Base-by-base conservation (phyloP, 1,140 invertebrate genomes). In the Liolophura sinensis region DNA sequence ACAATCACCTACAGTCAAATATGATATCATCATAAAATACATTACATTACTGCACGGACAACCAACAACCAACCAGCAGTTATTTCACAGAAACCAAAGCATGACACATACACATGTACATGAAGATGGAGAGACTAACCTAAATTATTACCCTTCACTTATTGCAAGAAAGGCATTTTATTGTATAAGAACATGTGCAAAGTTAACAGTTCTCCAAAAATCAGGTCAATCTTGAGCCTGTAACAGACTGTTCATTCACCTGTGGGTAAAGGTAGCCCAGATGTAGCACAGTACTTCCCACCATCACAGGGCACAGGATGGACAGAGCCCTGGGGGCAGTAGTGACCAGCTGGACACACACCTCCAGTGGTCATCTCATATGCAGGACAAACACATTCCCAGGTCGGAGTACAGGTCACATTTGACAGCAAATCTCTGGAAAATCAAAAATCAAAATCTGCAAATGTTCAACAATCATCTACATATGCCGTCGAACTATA, bases 381-480 rank as follows among this genome's bases (percentile, higher is more conserved):
- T 40, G 65, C 60, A 31, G 78, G 72, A 68, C 80, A 82, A 12
- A 78, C 75, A 68, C 80, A 82, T 69, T 81, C 80, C 80, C 80
- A 82, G 56, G 67, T 65, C 0, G 80, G 80, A 1, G 78, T 73
- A 67, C 81, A 82, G 0, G 81, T 81, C 69, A 80, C 73, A 67
- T 82, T 82, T 27, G 76, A 76, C 52, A 74, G 76, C 27, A 82
- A 68, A 40, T 67, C 74, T 68, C 79, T 81, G 66, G 20, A 70
- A 77, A 24, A n/a, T 7, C n/a, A 57, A 59, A 24, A 59, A 25
- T 14, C 14, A 63, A 25, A 4, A 46, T 27, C 14, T 27, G 40
- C 49, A 60, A 46, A 54, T 61, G 46, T 50, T 48, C 22, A 27
- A 18, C 25, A 58, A 27, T 40, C 31, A 40, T 40, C 31, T 40